phyloP scores from a whole-genome alignment of 2,888 invertebrate species.

The Achlya flavicornis region DNA sequence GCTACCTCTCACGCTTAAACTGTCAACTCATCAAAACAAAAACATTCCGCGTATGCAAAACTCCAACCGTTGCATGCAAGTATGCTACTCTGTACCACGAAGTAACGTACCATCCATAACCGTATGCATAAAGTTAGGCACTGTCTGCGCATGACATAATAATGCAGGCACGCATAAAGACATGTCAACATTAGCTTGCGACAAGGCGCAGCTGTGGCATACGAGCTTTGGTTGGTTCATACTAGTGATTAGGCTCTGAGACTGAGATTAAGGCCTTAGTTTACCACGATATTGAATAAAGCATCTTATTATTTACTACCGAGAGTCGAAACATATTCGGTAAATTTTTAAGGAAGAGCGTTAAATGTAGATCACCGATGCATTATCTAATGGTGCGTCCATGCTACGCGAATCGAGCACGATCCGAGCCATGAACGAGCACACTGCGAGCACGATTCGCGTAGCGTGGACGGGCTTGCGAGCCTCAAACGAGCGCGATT shows the following conservation, averaged over 20 bases:
- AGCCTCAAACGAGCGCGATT: too few relatives aligned
- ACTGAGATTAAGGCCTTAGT: not conserved
- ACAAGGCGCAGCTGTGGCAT: conserved; percentile 40
- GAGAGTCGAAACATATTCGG: too few relatives aligned
- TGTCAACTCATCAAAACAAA: not conserved
- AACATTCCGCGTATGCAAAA: not conserved
- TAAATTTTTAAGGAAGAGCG: too few relatives aligned
- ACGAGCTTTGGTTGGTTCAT: conserved; percentile 20
- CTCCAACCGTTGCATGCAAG: not conserved
- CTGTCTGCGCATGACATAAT: conserved; percentile 10
- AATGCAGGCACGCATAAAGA: conserved; percentile 10
- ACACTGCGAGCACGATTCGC: too few relatives aligned
- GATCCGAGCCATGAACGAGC: too few relatives aligned
- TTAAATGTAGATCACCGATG: too few relatives aligned
- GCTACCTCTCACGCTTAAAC: too few relatives aligned
- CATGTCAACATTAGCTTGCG: conserved; percentile 37
- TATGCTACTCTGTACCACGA: not conserved
- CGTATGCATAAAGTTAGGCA: conserved; percentile 4
- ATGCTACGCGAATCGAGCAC: too few relatives aligned
- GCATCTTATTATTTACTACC: too few relatives aligned
- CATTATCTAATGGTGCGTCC: too few relatives aligned
- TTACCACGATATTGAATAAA: not conserved
- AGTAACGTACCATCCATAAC: conserved; percentile 5
- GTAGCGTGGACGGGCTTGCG: too few relatives aligned
- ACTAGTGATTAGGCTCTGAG: not conserved